These are phyloP conservation scores for Phalacrocorax pelagicus DNA, from an alignment of 2,113 vertebrate species.

Conservation along the genomic window DNA sequence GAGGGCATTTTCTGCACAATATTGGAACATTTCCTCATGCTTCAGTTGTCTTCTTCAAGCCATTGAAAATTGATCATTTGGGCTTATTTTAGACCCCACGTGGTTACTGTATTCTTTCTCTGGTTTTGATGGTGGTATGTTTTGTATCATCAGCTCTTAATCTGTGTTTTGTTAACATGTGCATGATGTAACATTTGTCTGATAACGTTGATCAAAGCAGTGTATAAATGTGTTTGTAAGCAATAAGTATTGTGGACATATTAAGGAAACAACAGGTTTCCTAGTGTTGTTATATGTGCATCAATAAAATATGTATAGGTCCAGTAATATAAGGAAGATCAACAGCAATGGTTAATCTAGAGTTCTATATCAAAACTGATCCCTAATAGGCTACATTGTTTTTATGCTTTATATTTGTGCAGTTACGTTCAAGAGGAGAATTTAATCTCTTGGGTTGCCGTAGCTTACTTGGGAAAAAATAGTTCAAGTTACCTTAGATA, in stretches of 20 bases:
- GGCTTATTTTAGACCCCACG: neutral
- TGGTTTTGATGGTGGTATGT: neutral
- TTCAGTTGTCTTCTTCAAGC: neutral
- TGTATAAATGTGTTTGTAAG: neutral
- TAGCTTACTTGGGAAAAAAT: neutral
- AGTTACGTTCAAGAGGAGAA: neutral
- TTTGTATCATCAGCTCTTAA: neutral
- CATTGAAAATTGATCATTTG: neutral
- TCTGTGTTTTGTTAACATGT: neutral
- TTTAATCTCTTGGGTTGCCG: neutral
- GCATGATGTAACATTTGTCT: neutral
- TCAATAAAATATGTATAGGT: neutral
- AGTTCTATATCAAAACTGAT: neutral
- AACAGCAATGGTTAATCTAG: neutral
- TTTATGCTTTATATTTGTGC: neutral
- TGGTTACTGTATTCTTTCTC: neutral
- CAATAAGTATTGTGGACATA: neutral
- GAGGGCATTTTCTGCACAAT: neutral
- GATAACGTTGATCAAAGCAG: neutral
- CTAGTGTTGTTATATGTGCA: neutral
- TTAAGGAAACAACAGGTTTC: neutral
- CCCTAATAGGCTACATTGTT: neutral
- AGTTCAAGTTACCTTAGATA: conserved; percentile 6
- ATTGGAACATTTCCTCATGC: neutral
- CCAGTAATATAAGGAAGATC: neutral